Base-by-base conservation (phyloP, 2,113 vertebrate species). In the Microcebus lehilahytsara region DNA sequence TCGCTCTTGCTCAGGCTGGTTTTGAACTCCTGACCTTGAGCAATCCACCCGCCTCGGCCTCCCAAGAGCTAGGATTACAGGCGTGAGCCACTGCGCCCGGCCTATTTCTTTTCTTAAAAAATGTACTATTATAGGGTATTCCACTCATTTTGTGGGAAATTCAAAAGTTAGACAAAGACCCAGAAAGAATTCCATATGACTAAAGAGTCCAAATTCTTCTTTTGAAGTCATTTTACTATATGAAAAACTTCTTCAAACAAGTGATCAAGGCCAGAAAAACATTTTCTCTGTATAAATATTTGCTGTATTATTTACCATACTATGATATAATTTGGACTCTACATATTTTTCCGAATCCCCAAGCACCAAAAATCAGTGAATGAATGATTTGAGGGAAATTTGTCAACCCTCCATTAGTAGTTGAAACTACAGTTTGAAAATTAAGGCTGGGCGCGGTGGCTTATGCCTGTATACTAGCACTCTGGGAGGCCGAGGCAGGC, bases 121-220 rank as follows among this genome's bases (percentile, higher is more conserved):
- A 58, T 9, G 25, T 37, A 51, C 85, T 83, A 23, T 53, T 81
- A 42, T 13, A 69, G 25, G 56, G 42, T 51, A 97, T 53, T 79
- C 66, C 34, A 88, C 32, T 32, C 27, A 83, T 69, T 86, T 67
- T 71, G 69, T 91, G 72, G 46, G 40, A 95, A 94, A 90, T 46
- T 89, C 71, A 92, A 90, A 53, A 80, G 30, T 78, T n/a, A 91
- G 8, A 98, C 80, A 96, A 95, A 97, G 92, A 86, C 49, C 56
- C 72, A 91, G 58, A 86, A 16, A 95, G 46, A 96, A 96, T 81
- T 67, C n/a, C 74, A 32, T 78, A 37, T 23, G 62, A 95, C 23
- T 66, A 92, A 71, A 88, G 60, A 40, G 6, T 46, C 79, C 9
- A 49, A n/a, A n/a, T 40, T 88, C 75, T 85, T 80, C 42, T 80